Base-by-base conservation (phyloP, 2,888 invertebrate genomes). In the Notodonta ziczac region DNA sequence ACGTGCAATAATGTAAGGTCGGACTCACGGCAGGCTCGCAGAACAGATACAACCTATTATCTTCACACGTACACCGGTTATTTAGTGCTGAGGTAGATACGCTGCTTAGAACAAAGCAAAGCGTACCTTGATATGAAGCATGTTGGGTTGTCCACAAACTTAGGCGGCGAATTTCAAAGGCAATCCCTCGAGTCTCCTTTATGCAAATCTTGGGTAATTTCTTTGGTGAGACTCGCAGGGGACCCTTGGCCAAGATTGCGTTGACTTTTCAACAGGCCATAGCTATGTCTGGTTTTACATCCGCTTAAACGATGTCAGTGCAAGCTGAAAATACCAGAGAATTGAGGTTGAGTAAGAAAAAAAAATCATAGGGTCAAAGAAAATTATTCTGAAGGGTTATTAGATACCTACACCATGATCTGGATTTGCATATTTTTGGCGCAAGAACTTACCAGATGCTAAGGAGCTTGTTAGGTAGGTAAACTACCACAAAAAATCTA, bases 171-270 rank as follows among this genome's bases (percentile, higher is more conserved):
- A 87, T 89, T 89, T 87, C 90, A 88, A 89, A 90, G 89, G 84
- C 84, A 83, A 82, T 86, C 91, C 86, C 88, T 78, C 70, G 88
- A 86, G 86, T 88, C 88, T 88, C 89, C 89, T 91, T 91, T 90
- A 92, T 91, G 91, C 87, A 90, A 92, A 91, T 91, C 85, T 85
- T 76, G 83, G 83, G 89, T 90, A 90, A 91, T 90, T 91, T 89
- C 90, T 88, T 88, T 85, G 85, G 90, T 86, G 87, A 85, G 86
- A 87, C 86, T 87, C 89, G 78, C 86, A 81, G 76, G 87, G 83
- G 89, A 87, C 86, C 87, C 82, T 86, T 88, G 83, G 82, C 80
- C 79, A 81, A 88, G 86, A 90, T 90, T 89, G 88, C 84, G 85
- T 88, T 88, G 85, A 87, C 86, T 87, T 85, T 83, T 83, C 83